Percentiles rank a stretch among this genome's conserved stretches.
phyloP scores from a whole-genome alignment of 2,888 invertebrate species.

The Oscheius sp. region DNA sequence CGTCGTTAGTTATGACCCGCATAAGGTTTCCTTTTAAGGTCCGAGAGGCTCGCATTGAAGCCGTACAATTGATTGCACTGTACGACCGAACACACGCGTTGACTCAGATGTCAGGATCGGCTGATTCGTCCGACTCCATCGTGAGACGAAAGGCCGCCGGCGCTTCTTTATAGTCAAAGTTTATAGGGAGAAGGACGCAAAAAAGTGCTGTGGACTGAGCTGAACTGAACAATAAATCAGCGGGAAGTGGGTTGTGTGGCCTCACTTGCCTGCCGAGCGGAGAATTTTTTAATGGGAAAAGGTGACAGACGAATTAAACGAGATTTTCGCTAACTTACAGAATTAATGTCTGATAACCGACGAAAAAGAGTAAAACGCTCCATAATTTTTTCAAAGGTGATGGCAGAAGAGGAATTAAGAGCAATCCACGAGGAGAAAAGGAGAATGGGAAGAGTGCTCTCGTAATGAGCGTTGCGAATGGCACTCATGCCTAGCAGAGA shows the following conservation, averaged over 20 bases:
- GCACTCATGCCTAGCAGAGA: conserved; percentile 7
- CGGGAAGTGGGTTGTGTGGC: background rate
- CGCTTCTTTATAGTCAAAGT: conserved; percentile 10
- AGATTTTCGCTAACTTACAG: too few species aligned
- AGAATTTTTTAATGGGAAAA: conserved; percentile 1
- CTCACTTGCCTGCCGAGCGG: background rate
- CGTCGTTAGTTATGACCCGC: background rate
- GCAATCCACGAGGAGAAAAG: background rate
- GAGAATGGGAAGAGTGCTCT: conserved; percentile 27
- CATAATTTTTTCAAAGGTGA: background rate
- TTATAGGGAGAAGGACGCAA: background rate
- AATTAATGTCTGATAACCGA: too few species aligned
- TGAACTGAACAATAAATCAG: conserved; percentile 33
- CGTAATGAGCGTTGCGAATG: conserved; percentile 34
- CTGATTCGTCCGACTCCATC: conserved; percentile 13
- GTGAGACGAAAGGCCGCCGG: conserved; percentile 5
- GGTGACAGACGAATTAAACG: too few species aligned
- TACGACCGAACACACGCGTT: conserved; percentile 17
- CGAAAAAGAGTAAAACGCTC: background rate
- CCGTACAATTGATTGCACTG: conserved; percentile 23
- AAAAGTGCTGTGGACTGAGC: conserved; percentile 7
- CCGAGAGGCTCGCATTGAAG: background rate
- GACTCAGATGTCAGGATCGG: conserved; percentile 27
- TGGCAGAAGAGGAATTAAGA: background rate
- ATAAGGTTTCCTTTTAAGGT: background rate